Percentiles rank a stretch among this genome's conserved stretches.
Evolutionary conservation across 2,113 vertebrate species (phyloP).

Genomic region (Paracanthobrama guichenoti): DNA sequence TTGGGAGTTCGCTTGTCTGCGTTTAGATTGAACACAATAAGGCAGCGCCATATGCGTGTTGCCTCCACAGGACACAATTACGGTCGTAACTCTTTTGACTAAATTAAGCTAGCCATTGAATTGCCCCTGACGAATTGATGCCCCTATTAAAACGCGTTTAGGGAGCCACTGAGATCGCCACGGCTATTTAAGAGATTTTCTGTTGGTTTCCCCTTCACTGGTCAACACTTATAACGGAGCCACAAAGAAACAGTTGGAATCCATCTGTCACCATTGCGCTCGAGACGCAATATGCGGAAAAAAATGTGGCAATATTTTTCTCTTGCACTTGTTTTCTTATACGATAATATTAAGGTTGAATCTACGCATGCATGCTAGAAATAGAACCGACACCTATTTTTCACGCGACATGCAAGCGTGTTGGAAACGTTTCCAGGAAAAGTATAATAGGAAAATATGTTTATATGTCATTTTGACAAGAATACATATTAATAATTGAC

Average conservation of each 20-base stretch:
- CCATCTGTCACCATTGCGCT: constrained; percentile 86
- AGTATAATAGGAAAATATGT: no score
- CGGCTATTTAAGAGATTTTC: constrained; percentile 90
- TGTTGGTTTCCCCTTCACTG: constrained; percentile 80
- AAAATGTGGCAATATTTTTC: not conserved
- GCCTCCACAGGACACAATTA: no score
- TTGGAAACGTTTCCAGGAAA: no score
- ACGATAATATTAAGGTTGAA: not conserved
- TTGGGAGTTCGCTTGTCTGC: constrained; percentile 84
- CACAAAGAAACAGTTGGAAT: constrained; percentile 85
- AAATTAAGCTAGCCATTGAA: constrained; percentile 87
- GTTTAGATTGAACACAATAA: constrained; percentile 94
- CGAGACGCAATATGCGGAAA: constrained; percentile 35
- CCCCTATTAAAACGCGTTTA: constrained; percentile 92
- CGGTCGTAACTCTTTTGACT: constrained; percentile 78
- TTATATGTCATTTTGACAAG: no score
- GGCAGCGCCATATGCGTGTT: constrained; percentile 84
- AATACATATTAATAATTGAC: no score
- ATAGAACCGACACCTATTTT: no score
- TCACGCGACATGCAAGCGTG: no score
- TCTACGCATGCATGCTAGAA: no score
- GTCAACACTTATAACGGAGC: constrained; percentile 84
- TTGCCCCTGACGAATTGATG: constrained; percentile 79
- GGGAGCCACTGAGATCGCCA: constrained; percentile 82
- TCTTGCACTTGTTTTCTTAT: not conserved